Percentiles rank a stretch among this genome's conserved stretches.
These are phyloP conservation scores for Drosophila quadrilineata DNA, from an alignment of 1,140 invertebrate species.

Conservation along the genomic window DNA sequence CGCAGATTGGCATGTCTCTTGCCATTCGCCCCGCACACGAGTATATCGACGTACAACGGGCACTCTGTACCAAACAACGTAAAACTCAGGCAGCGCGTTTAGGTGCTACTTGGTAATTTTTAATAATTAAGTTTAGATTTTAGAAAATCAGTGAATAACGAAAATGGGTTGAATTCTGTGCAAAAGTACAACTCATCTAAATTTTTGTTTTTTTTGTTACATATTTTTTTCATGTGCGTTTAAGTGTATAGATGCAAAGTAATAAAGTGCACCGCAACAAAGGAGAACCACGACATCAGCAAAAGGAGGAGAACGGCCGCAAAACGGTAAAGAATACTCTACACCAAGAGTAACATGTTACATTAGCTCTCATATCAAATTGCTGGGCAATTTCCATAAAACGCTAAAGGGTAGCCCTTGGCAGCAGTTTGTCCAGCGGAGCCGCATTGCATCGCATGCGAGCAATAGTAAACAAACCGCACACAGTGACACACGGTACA, in stretches of 20 bases:
- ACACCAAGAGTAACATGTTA: slow-evolving; percentile 4
- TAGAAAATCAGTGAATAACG: slow-evolving; percentile 29
- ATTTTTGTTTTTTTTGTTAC: slow-evolving; percentile 51
- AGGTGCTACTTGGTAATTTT: slow-evolving; percentile 55
- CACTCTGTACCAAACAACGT: slow-evolving; percentile 30
- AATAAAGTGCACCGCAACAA: slow-evolving; percentile 33
- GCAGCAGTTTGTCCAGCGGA: slow-evolving; percentile 19
- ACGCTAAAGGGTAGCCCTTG: slow-evolving; percentile 1
- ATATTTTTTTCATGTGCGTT: slow-evolving; percentile 66
- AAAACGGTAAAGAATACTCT: slow-evolving; percentile 12
- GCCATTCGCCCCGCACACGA: too few relatives aligned
- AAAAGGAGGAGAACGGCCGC: slow-evolving; percentile 33
- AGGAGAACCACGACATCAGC: slow-evolving; percentile 69
- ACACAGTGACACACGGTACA: neutral
- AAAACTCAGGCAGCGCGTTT: slow-evolving; percentile 41
- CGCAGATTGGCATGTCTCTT: too few relatives aligned
- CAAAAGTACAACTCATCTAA: slow-evolving; percentile 31
- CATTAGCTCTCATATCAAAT: neutral
- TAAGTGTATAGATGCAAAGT: slow-evolving; percentile 58
- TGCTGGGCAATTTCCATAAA: slow-evolving; percentile 7
- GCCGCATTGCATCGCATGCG: slow-evolving; percentile 9
- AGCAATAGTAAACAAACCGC: slow-evolving; percentile 40
- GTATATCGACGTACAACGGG: slow-evolving; percentile 3
- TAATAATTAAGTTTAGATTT: slow-evolving; percentile 33
- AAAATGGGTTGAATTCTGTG: slow-evolving; percentile 54